Base-by-base conservation (phyloP, 2,797 vertebrate species). In the Macrochelys suwanniensis region DNA sequence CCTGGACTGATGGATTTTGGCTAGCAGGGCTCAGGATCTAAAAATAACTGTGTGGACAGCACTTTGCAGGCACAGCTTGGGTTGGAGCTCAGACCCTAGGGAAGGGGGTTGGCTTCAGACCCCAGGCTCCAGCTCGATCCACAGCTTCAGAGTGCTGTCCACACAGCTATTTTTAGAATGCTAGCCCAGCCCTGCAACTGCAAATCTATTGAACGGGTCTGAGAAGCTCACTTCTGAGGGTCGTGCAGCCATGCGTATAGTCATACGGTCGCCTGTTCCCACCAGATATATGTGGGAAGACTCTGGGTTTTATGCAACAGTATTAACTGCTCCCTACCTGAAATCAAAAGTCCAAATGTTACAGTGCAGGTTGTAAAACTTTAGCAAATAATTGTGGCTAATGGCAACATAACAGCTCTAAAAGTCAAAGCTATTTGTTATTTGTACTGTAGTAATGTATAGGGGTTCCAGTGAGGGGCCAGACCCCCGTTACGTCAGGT, bases 321-420 rank as follows among this genome's bases (percentile, higher is more conserved):
- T 88, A 77, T 89, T 89, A 90, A 50, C 50, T 91, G 82, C 83
- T 81, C 82, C 68, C 57, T 85, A 92, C 93, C 90, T 93, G 78
- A 89, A 83, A 61, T 95, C 78, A 89, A 94, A 97, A 95, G 95
- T 93, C 94, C 94, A 95, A 91, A 53, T 1, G 0, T 79, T 93
- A 93, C 23, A 88, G 95, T 92, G 88, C 84, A 42, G 19, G 68
- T 89, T 45, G 82, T 5, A 88, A 33, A 92, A 92, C 93, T 95
- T 96, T 83, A 76, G 82, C 77, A 89, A 92, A 93, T 68, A 37
- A 71, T 95, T 96, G 91, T 96, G 82, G 26, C 94, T 53, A 42
- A 42, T 42, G 21, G 19, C 37, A 71, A 42, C 19, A n/a, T 71
- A 42, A 25, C 19, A 42, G 37, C n/a, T 71, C 19, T 37, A 23